These are phyloP conservation scores for Spicauda simplicius DNA, from an alignment of 2,888 invertebrate genomes.

Conservation along the genomic window DNA sequence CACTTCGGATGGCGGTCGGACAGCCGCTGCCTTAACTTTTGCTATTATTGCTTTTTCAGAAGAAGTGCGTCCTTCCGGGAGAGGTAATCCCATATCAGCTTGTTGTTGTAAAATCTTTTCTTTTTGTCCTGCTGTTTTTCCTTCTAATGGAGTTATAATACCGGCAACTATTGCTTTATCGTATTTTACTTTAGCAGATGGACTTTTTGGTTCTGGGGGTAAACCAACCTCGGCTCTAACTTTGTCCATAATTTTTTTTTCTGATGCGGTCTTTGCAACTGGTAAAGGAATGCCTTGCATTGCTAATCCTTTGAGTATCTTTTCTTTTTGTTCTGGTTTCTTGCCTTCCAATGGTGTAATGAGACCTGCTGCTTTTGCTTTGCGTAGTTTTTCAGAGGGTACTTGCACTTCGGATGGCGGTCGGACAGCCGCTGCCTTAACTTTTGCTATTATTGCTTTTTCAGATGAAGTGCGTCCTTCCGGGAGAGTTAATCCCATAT, in stretches of 20 bases:
- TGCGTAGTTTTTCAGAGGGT: slow-evolving; percentile 30
- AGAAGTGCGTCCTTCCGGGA: slow-evolving; percentile 34
- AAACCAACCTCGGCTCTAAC: slow-evolving; percentile 48
- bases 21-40: slow-evolving; percentile 35
- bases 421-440: slow-evolving; percentile 22
- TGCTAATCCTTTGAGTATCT: slow-evolving; percentile 46
- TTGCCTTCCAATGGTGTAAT: slow-evolving; percentile 44
- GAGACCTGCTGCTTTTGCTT: slow-evolving; percentile 39
- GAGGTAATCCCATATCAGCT: slow-evolving; percentile 5
- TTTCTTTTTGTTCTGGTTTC: slow-evolving; percentile 43
- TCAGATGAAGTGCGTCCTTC: slow-evolving; percentile 40
- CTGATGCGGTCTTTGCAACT: slow-evolving; percentile 48
- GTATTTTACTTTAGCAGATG: slow-evolving; percentile 38
- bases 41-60: slow-evolving; percentile 41
- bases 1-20: not conserved
- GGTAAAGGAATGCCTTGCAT: slow-evolving; percentile 47
- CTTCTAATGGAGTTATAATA: slow-evolving; percentile 48
- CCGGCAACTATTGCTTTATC: slow-evolving; percentile 47
- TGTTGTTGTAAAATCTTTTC: slow-evolving; percentile 47
- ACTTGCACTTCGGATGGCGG: slow-evolving; percentile 9
- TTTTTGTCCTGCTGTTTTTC: slow-evolving; percentile 47
- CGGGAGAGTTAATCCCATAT: not conserved
- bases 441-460: slow-evolving; percentile 40
- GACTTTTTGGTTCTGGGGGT: slow-evolving; percentile 48
- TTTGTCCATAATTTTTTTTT: slow-evolving; percentile 48